These are phyloP conservation scores for Chymomyza fuscimana DNA, from an alignment of 2,888 invertebrate species.

Conservation along the genomic window DNA sequence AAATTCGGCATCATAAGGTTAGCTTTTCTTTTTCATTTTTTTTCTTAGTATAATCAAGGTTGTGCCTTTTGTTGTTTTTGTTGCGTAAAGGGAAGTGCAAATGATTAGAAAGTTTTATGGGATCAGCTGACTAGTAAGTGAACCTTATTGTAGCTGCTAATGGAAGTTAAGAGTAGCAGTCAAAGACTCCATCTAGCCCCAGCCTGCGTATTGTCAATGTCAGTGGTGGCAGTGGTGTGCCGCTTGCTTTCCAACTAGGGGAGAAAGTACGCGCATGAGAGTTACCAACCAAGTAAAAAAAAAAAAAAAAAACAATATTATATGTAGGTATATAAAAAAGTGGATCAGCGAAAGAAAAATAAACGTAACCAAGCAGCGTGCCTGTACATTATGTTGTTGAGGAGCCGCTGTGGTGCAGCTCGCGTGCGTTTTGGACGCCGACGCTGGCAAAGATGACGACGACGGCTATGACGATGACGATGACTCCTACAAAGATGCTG, in stretches of 20 bases:
- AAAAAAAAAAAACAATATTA: not conserved
- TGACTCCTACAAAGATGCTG: slow-evolving; percentile 63
- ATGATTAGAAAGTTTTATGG: slow-evolving; percentile 67
- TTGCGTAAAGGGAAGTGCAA: slow-evolving; percentile 72
- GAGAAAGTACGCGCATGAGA: slow-evolving; percentile 58
- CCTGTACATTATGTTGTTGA: slow-evolving; percentile 50
- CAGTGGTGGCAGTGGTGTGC: slow-evolving; percentile 9
- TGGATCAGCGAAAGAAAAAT: slow-evolving; percentile 65
- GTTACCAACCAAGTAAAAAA: slow-evolving; percentile 56
- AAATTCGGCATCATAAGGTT: not conserved
- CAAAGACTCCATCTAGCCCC: not conserved
- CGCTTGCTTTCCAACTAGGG: slow-evolving; percentile 70
- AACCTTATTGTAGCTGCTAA: slow-evolving; percentile 1
- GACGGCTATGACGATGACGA: slow-evolving; percentile 6
- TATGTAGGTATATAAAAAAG: slow-evolving; percentile 44
- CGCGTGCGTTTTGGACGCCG: slow-evolving; percentile 43
- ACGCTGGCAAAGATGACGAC: slow-evolving; percentile 33
- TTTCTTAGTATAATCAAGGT: slow-evolving; percentile 19
- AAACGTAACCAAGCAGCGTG: slow-evolving; percentile 75
- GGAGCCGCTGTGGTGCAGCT: slow-evolving; percentile 42
- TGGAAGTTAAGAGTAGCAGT: not conserved
- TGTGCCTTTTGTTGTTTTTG: slow-evolving; percentile 54
- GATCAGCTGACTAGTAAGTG: slow-evolving; percentile 7
- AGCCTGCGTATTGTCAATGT: slow-evolving; percentile 8
- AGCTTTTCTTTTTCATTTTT: slow-evolving; percentile 10